Percentiles rank a stretch among this genome's conserved stretches.
Conservation (phyloP, 1,140 invertebrate genomes). For the Drosophila truncata region DNA sequence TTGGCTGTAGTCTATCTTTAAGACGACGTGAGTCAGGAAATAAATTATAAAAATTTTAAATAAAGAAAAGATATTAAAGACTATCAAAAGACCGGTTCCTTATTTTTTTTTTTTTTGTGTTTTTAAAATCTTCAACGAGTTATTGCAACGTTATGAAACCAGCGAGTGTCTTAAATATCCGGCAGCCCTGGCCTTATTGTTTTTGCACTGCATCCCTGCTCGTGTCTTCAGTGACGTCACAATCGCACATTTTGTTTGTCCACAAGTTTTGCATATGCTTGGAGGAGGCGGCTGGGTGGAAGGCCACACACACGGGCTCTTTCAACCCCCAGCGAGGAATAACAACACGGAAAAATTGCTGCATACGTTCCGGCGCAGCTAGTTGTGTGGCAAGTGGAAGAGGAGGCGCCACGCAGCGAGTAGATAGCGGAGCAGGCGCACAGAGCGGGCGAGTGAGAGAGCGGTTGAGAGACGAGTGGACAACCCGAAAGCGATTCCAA, state of each 20-base stretch:
- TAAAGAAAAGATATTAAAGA: no score
- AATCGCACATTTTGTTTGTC: constrained; percentile 17
- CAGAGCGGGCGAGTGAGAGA: neutral
- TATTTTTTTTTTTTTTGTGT: no score
- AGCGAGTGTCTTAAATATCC: neutral
- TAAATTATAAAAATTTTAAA: no score
- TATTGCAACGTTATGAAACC: neutral
- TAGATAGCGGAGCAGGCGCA: constrained; percentile 42
- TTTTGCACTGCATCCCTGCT: constrained; percentile 22
- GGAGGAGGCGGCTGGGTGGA: no score
- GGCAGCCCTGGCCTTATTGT: constrained; percentile 10
- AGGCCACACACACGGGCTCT: constrained; percentile 22
- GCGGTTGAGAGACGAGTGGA: neutral
- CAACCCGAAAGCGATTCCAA: neutral
- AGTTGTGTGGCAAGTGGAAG: constrained; percentile 1
- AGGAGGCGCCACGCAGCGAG: constrained; percentile 42
- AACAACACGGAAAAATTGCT: constrained; percentile 46
- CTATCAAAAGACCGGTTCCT: neutral
- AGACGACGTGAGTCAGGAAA: no score
- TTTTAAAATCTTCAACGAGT: neutral
- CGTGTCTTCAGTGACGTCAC: constrained; percentile 15
- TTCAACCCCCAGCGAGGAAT: constrained; percentile 59
- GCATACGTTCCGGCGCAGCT: constrained; percentile 47
- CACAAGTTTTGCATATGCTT: no score
- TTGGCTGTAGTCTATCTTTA: no score